Evolutionary conservation across 2,888 invertebrate species (phyloP), one percentile per base, ranked within the genome.

Genomic region (Eristalinus aeneus): DNA sequence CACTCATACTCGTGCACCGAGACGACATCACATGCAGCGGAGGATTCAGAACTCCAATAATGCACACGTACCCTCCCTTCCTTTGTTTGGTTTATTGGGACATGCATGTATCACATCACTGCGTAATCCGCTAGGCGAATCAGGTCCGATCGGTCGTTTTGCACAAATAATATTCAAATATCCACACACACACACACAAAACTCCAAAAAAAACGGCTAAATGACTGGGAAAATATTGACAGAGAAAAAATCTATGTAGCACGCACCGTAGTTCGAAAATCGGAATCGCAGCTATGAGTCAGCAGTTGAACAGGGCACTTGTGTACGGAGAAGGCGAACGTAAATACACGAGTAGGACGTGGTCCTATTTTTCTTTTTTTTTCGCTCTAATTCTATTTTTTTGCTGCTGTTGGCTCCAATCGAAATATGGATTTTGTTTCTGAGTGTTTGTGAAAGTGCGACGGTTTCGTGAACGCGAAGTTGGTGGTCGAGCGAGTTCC

Each of bases 401-500:
- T 27, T 27, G 5, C 27, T 27, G 27, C 5, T 36, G 12, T 53
- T 16, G 46, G 46, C 16, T 46, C 16, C 46, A 46, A 63, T 73
- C 69, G 64, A 67, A 73, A 80, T 78, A 78, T 75, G 60, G 79
- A 84, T 46, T 84, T 80, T 80, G 61, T 74, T 67, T 84, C 61
- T 68, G 27, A 67, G 23, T 68, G 61, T 46, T 16, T 46, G 46
- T 20, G 36, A 9, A 75, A 65, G 54, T 64, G 39, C 36, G 56
- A 77, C 77, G 54, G 39, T 77, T 64, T 22, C 71, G 80, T 73
- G 81, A 72, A 46, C 76, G 81, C 77, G 85, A 81, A 85, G 85
- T 77, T 85, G 54, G 63, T 80, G 76, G 85, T 85, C 76, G 81
- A 77, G 81, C 80, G 80, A 77, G 72, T 81, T 85, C 81, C 81